These are phyloP conservation scores for Pherbina coryleti DNA, from an alignment of 2,888 invertebrate species.

Conservation along the genomic window DNA sequence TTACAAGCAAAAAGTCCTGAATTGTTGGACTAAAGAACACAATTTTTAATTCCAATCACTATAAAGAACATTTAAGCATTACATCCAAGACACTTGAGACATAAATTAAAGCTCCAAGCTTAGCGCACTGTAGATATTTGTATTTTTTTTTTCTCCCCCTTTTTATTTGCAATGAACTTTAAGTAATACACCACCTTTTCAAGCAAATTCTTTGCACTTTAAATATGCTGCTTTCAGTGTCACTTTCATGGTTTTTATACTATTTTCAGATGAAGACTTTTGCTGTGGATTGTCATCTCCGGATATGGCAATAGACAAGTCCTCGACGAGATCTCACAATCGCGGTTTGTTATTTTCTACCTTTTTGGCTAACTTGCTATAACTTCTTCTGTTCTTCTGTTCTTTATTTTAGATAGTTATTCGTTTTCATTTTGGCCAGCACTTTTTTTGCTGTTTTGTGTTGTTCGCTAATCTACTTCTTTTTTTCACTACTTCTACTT, in stretches of 20 bases:
- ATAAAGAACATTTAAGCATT: no score
- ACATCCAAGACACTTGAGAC: no score
- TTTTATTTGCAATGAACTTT: no score
- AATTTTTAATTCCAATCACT: no score
- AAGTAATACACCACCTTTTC: not conserved
- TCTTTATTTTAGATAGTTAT: not conserved
- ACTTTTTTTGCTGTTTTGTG: not conserved
- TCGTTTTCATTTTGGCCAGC: not conserved
- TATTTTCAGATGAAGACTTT: slow-evolving; percentile 86
- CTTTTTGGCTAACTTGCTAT: not conserved
- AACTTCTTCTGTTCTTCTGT: not conserved
- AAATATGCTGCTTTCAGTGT: no score
- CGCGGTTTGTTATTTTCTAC: slow-evolving; percentile 66
- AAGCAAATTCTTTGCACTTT: not conserved
- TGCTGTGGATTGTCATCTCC: slow-evolving; percentile 88
- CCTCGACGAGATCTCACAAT: slow-evolving; percentile 63
- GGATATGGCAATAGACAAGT: slow-evolving; percentile 77
- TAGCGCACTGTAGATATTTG: no score
- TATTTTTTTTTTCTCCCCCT: no score
- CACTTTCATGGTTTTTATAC: not conserved
- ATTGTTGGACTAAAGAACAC: no score
- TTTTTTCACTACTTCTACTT: not conserved
- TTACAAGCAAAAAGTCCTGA: no score
- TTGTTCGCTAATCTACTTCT: not conserved
- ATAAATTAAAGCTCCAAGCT: no score